These are phyloP conservation scores for Anorthoa munda DNA, from an alignment of 2,888 invertebrate species.

Conservation along the genomic window DNA sequence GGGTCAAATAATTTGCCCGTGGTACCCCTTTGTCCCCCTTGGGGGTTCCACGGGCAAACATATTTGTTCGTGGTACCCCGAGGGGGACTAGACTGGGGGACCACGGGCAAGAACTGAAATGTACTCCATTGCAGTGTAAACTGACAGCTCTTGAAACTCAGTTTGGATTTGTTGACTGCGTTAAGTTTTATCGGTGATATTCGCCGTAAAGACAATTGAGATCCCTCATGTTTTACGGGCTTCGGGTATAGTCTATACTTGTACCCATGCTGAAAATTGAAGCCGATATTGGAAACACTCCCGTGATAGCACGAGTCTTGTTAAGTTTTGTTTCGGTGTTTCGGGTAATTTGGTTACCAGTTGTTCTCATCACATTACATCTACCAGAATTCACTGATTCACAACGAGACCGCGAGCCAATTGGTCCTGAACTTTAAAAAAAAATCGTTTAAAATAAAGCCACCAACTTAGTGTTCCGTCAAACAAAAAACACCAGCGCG, in stretches of 20 bases:
- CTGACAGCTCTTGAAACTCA: background rate
- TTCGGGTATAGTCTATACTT: too few species aligned
- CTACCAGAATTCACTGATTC: constrained; percentile 2
- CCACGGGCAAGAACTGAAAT: too few species aligned
- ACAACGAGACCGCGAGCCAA: background rate
- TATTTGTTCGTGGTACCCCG: too few species aligned
- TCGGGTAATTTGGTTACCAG: background rate
- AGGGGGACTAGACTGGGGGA: too few species aligned
- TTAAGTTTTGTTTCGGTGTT: background rate
- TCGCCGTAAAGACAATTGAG: background rate
- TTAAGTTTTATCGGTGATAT: background rate
- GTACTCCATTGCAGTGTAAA: background rate
- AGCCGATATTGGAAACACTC: background rate
- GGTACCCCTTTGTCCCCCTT: too few species aligned
- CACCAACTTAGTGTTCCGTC: background rate
- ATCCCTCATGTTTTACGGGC: constrained; percentile 25
- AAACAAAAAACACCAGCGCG: background rate
- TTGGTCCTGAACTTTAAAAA: background rate
- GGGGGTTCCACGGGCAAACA: too few species aligned
- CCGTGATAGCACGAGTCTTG: too few species aligned
- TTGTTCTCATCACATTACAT: background rate
- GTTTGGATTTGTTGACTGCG: background rate
- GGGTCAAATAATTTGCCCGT: too few species aligned
- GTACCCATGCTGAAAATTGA: background rate
- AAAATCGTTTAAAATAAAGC: background rate